Evolutionary conservation across 2,797 vertebrate genomes (phyloP).

Genomic region (Tragopan temminckii): DNA sequence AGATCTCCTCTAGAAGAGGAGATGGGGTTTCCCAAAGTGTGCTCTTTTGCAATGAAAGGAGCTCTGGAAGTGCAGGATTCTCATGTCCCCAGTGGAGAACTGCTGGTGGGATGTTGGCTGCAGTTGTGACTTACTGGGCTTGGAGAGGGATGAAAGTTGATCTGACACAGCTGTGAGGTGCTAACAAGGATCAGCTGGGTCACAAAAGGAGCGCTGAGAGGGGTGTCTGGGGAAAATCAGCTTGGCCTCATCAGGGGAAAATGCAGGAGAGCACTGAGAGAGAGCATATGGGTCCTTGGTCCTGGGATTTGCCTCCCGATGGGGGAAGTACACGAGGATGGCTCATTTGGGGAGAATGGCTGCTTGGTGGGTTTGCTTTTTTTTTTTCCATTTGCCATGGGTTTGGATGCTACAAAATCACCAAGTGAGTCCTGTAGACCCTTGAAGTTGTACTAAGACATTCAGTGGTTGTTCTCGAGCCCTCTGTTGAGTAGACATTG

Average conservation of each 20-base stretch:
- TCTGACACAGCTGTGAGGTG: not conserved
- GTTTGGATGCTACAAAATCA: not conserved
- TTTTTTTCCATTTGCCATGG: not conserved
- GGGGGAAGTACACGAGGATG: not conserved
- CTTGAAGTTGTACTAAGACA: not conserved
- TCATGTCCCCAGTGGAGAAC: slow-evolving; percentile 19
- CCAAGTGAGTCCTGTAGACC: not conserved
- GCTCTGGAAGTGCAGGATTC: not conserved
- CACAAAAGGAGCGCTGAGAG: not conserved
- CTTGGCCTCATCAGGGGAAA: not conserved
- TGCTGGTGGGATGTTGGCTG: not conserved
- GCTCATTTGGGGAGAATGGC: too few species aligned
- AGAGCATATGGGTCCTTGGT: not conserved
- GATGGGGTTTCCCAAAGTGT: not conserved
- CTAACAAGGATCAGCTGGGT: slow-evolving; percentile 35
- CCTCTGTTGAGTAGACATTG: not conserved
- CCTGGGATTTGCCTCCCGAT: not conserved
- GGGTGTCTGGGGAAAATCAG: not conserved
- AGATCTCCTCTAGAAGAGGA: not conserved
- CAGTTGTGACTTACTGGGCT: slow-evolving; percentile 30
- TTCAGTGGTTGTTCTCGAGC: not conserved
- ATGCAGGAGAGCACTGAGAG: not conserved
- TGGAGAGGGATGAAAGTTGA: slow-evolving; percentile 40
- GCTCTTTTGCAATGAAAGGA: not conserved
- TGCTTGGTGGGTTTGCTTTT: not conserved